A percentile compares a stretch with the other conserved stretches of the same genome.
phyloP scores from a whole-genome alignment of 2,888 invertebrate species.

The Agrotis clavis region DNA sequence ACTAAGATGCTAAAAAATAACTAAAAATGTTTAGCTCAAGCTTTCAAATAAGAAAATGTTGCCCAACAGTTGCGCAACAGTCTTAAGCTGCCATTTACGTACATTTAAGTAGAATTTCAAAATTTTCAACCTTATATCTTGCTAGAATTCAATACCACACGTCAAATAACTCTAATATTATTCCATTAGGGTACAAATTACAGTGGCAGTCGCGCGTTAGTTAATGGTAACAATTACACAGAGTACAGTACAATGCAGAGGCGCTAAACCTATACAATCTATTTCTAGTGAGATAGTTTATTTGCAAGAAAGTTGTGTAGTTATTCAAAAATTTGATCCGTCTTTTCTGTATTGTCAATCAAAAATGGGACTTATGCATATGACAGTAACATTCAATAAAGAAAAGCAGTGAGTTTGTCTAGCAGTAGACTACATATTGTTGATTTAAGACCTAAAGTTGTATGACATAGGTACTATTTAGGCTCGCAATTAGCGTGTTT shows the following conservation, averaged over 20 bases:
- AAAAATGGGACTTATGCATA: slow-evolving; percentile 17
- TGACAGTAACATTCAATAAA: neutral
- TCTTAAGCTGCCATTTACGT: slow-evolving; percentile 11
- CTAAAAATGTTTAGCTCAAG: neutral
- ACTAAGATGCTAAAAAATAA: too few relatives aligned
- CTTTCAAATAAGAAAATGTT: neutral
- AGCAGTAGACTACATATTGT: neutral
- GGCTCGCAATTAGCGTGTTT: neutral
- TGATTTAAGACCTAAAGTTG: too few relatives aligned
- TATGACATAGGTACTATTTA: neutral
- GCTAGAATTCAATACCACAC: neutral
- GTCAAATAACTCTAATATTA: neutral
- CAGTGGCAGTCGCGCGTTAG: neutral
- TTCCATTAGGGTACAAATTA: slow-evolving; percentile 23
- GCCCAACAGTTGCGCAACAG: slow-evolving; percentile 34
- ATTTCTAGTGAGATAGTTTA: slow-evolving; percentile 55
- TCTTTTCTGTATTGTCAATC: neutral
- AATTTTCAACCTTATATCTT: slow-evolving; percentile 13
- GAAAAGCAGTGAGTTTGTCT: neutral
- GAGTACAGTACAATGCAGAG: slow-evolving; percentile 40
- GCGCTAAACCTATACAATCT: slow-evolving; percentile 30
- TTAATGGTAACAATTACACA: slow-evolving; percentile 12
- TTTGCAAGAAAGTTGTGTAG: slow-evolving; percentile 4
- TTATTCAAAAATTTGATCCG: slow-evolving; percentile 23
- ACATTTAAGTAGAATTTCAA: slow-evolving; percentile 16